Base-by-base conservation (phyloP, 1,140 invertebrate genomes). In the Macrocentrus cingulum region DNA sequence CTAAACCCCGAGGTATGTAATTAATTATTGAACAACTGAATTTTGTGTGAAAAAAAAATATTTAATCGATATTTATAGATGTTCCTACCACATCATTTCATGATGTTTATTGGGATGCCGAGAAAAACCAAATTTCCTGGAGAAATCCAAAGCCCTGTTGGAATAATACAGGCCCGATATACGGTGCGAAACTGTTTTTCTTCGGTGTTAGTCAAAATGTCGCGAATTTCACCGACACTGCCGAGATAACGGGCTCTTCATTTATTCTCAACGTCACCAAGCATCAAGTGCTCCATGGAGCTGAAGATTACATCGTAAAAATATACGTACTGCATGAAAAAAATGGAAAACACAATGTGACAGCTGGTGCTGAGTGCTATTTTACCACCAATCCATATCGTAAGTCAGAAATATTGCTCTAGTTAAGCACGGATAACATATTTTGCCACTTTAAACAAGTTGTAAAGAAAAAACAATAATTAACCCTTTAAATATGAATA, bases 311-410 rank as follows among this genome's bases (percentile, higher is more conserved):
- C 7, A 8, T 41, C 1, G 63, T 50, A 16, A 42, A 1, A 34
- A n/a, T 62, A 23, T 64, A 62, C 11, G 53, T 52, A 2, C 45
- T 63, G 37, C 46, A 65, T 48, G 2, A 13, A 1, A 36, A 23
- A 3, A 1, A 13, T 7, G 9, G 13, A 2, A 1, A 2, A 16
- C 29, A 64, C 32, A 62, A 70, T 36, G 2, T 23, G 3, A 34
- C 13, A 1, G 46, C 41, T 51, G 63, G 44, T 1, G 16, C 29
- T 16, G 32, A 54, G 13, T 16, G 45, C 0, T 5, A 13, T 0
- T 66, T 68, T 25, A 48, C 11, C 6, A 63, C 57, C 25, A 44
- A 54, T 0, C 44, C 66, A 1, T 62, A 39, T 59, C 34, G 67
- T 69, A 52, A 49, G 29, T 15, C 4, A 45, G 13, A 29, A 29